Percentiles rank a stretch among this genome's conserved stretches.
Evolutionary conservation across 1,140 invertebrate genomes (phyloP).

Genomic region (Zaprionus ornatus): DNA sequence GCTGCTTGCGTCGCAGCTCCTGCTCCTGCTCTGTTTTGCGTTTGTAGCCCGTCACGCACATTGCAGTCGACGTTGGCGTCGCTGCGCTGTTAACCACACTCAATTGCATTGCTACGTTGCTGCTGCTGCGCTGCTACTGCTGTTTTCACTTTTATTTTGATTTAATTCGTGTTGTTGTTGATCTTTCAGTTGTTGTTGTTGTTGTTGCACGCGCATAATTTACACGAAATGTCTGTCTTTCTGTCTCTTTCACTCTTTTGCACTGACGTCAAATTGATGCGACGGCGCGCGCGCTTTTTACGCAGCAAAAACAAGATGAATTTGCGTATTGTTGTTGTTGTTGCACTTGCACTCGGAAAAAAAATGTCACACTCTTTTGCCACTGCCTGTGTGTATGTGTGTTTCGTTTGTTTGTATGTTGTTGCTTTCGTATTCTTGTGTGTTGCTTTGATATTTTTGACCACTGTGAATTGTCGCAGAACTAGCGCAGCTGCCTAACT

Average conservation of each 20-base stretch:
- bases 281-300: slow-evolving; percentile 1
- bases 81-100: slow-evolving; percentile 5
- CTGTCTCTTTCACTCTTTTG: background rate
- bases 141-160: slow-evolving; percentile 19
- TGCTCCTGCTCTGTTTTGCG: slow-evolving; percentile 61
- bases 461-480: slow-evolving; percentile 16
- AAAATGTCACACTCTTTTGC: background rate
- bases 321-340: background rate
- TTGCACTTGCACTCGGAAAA: background rate
- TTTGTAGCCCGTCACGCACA: slow-evolving; percentile 24
- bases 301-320: background rate
- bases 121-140: background rate
- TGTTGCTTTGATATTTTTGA: background rate
- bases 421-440: background rate
- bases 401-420: background rate
- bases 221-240: background rate
- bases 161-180: slow-evolving; percentile 1
- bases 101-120: slow-evolving; percentile 5
- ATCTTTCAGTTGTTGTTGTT: background rate
- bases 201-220: slow-evolving; percentile 34
- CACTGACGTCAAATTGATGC: slow-evolving; percentile 34
- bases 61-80: background rate
- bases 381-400: background rate
- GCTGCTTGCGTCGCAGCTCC: slow-evolving; percentile 47
- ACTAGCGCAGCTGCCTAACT: slow-evolving; percentile 49